These are phyloP conservation scores for Grammomys surdaster DNA, from an alignment of 2,113 vertebrate species.

Conservation along the genomic window DNA sequence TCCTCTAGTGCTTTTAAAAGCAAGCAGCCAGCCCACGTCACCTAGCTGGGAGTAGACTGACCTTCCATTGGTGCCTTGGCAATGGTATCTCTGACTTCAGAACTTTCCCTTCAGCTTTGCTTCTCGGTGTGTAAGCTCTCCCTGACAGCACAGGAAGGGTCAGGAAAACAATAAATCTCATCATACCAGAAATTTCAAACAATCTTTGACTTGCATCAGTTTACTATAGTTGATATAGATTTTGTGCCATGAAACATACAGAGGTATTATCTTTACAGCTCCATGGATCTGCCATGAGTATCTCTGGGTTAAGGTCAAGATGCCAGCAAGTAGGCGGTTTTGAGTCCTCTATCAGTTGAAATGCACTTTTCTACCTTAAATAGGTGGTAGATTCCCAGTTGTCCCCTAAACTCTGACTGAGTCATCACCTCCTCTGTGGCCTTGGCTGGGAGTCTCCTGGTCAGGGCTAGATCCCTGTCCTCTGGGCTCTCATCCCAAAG, in stretches of 20 bases:
- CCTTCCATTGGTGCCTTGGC: not conserved
- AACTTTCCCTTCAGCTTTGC: not conserved
- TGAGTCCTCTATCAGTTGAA: not conserved
- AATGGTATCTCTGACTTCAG: not conserved
- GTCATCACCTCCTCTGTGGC: not conserved
- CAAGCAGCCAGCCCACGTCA: not conserved
- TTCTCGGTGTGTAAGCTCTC: not conserved
- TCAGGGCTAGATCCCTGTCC: not conserved
- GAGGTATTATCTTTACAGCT: not conserved
- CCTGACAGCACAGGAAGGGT: not conserved
- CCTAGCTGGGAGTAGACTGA: not conserved
- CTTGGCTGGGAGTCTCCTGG: not conserved
- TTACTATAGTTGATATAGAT: not conserved
- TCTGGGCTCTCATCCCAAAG: not conserved
- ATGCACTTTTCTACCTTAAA: not conserved
- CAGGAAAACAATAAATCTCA: not conserved
- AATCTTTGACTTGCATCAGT: not conserved
- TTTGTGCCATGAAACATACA: not conserved
- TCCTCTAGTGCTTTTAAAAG: not conserved
- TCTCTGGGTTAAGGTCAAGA: slow-evolving; percentile 8
- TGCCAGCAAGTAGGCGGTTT: not conserved
- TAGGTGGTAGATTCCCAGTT: not conserved
- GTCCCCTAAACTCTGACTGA: not conserved
- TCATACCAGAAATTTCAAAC: not conserved
- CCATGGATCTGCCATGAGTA: not conserved